Evolutionary conservation across 2,113 vertebrate genomes (phyloP).

Genomic region (Nipponia nippon): DNA sequence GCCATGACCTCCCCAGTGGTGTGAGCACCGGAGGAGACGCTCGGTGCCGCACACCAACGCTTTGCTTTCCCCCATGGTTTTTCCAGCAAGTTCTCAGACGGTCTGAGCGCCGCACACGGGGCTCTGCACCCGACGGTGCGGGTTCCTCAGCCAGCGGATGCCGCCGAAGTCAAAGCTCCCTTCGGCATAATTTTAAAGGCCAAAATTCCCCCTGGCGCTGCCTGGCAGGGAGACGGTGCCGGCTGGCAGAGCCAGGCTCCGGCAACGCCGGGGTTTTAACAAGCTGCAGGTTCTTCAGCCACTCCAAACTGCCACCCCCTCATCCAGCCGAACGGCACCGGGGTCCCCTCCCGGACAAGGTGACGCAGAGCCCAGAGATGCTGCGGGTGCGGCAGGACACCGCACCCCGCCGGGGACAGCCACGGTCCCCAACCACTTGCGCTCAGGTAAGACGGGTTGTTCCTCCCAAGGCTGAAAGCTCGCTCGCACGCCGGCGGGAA

Average conservation of each 20-base stretch:
- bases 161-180: neutral
- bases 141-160: neutral
- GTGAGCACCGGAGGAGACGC: fast-evolving
- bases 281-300: neutral
- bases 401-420: neutral
- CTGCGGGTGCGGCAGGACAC: neutral
- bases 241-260: neutral
- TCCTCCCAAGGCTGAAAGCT: neutral
- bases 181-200: neutral
- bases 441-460: fast-evolving
- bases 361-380: neutral
- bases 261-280: neutral
- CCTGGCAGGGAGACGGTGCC: neutral
- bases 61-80: neutral
- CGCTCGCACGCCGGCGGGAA: fast-evolving
- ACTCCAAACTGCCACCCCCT: neutral
- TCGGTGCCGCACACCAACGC: neutral
- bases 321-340: fast-evolving
- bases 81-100: neutral
- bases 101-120: fast-evolving
- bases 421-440: neutral
- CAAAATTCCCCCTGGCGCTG: neutral
- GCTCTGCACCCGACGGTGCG: fast-evolving
- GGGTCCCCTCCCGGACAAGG: neutral
- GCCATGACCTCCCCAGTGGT: fast-evolving